A percentile compares a stretch with the other conserved stretches of the same genome.
These are phyloP conservation scores for Portunus trituberculatus DNA, from an alignment of 1,140 invertebrate species.

Conservation along the genomic window DNA sequence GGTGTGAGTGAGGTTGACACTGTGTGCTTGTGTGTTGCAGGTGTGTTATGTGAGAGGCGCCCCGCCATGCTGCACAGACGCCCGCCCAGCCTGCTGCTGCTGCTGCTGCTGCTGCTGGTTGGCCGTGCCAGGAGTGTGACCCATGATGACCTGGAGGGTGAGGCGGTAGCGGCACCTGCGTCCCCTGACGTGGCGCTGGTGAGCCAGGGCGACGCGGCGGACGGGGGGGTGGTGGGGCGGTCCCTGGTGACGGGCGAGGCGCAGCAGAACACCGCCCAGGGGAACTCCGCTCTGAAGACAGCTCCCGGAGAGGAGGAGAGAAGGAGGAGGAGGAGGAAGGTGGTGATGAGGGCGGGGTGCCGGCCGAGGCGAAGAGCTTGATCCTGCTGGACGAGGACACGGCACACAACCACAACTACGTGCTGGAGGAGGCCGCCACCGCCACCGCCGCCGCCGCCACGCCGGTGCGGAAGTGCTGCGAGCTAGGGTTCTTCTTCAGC, in stretches of 20 bases:
- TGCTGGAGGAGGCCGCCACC: not conserved
- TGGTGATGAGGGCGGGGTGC: no score
- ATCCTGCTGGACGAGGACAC: not conserved
- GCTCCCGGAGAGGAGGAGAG: not conserved
- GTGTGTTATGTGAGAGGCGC: not conserved
- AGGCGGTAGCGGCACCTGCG: not conserved
- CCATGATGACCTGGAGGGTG: not conserved
- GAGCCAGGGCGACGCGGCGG: not conserved
- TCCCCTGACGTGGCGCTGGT: not conserved
- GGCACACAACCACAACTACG: not conserved
- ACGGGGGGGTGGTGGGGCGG: not conserved
- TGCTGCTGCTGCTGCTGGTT: not conserved
- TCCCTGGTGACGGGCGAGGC: not conserved
- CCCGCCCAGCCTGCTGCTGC: not conserved
- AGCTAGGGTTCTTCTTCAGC: constrained; percentile 51
- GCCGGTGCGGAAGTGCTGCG: constrained; percentile 63
- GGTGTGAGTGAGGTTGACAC: not conserved
- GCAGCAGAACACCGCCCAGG: no score
- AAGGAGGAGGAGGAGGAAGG: not conserved
- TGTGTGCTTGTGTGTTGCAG: not conserved
- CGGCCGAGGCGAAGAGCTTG: not conserved
- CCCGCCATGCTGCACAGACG: not conserved
- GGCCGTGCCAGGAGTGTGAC: not conserved
- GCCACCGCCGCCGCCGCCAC: not conserved
- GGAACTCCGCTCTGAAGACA: no score